phyloP scores from a whole-genome alignment of 2,113 vertebrate genomes.

The Bostrychus sinensis region DNA sequence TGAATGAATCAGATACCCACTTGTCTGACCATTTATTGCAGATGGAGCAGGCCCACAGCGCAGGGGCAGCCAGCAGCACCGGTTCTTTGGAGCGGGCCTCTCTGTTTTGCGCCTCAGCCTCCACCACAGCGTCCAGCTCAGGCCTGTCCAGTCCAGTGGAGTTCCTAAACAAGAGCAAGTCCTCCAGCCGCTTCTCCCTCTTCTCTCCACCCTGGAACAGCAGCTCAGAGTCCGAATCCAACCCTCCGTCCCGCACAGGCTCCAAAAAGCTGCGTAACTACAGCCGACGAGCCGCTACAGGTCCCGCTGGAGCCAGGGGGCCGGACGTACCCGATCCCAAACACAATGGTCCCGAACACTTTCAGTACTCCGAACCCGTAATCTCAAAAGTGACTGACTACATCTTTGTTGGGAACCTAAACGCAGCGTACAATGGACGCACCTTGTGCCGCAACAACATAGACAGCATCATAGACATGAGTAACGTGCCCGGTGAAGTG shows the following conservation, averaged over 20 bases:
- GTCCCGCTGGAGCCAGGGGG: conserved; percentile 47
- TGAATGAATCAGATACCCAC: too few species aligned
- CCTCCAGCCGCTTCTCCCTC: conserved; percentile 79
- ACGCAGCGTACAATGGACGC: conserved; percentile 74
- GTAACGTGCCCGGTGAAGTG: conserved; percentile 70
- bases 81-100: conserved; percentile 76
- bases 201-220: conserved; percentile 76
- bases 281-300: conserved; percentile 68
- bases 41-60: conserved; percentile 83
- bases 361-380: conserved; percentile 76
- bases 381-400: conserved; percentile 80
- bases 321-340: conserved; percentile 47
- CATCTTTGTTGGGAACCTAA: conserved; percentile 83
- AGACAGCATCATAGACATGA: conserved; percentile 82
- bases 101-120: conserved; percentile 75
- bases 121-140: conserved; percentile 51
- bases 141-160: conserved; percentile 70
- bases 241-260: conserved; percentile 66
- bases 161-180: conserved; percentile 73
- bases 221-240: conserved; percentile 79
- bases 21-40: conserved; percentile 46
- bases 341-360: conserved; percentile 57
- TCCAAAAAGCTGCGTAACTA: conserved; percentile 79
- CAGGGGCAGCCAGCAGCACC: conserved; percentile 74
- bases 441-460: conserved; percentile 80